A percentile compares a stretch with the other conserved stretches of the same genome.
phyloP scores from a whole-genome alignment of 2,888 invertebrate genomes.

The Pseudococcus longispinus region DNA sequence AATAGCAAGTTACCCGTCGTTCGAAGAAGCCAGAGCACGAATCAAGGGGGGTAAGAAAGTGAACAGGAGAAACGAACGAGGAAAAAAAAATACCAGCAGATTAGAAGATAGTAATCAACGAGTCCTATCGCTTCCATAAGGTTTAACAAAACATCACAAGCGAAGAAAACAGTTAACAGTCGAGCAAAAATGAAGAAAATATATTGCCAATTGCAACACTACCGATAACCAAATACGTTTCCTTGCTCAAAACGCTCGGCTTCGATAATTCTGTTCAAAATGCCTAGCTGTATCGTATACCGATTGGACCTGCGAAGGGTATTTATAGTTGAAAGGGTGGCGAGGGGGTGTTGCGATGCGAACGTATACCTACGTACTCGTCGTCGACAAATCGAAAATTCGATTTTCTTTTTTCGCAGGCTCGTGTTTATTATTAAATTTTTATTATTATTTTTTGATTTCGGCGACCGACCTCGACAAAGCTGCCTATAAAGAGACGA shows the following conservation, averaged over 20 bases:
- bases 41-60: neutral
- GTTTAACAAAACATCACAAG: conserved; percentile 39
- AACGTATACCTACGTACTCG: neutral
- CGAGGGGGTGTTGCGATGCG: neutral
- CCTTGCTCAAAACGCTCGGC: conserved; percentile 1
- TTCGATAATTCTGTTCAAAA: neutral
- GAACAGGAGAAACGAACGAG: neutral
- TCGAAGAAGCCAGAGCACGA: neutral
- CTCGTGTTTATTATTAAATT: neutral
- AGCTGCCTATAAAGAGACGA: neutral
- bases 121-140: conserved; percentile 46
- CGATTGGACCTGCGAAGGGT: neutral
- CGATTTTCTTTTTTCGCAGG: neutral
- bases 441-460: conserved; percentile 6
- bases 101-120: conserved; percentile 46
- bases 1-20: neutral
- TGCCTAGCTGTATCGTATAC: neutral
- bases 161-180: conserved; percentile 36
- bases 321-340: neutral
- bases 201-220: conserved; percentile 41
- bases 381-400: neutral
- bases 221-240: conserved; percentile 14
- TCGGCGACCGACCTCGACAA: neutral
- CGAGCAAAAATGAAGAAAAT: conserved; percentile 36
- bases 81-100: conserved; percentile 39